Conservation (phyloP, 2,113 vertebrate genomes). For the Tragelaphus strepsiceros region DNA sequence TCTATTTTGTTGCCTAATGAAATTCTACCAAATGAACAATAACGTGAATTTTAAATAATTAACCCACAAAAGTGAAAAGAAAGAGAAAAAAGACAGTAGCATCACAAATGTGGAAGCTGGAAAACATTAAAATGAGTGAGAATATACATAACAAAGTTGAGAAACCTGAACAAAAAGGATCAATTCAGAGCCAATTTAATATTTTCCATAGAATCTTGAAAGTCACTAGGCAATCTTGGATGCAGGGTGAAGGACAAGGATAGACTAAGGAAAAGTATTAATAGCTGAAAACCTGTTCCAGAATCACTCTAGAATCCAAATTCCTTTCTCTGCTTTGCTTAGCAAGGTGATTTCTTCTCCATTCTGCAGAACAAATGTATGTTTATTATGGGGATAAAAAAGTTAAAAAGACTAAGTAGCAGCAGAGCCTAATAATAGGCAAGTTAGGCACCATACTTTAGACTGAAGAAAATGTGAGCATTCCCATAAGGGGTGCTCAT, state of each 20-base stretch:
- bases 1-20: background rate
- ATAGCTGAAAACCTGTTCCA: background rate
- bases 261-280: background rate
- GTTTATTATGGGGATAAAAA: background rate
- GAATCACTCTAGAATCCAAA: background rate
- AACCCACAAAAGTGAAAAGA: background rate
- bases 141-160: background rate
- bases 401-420: background rate
- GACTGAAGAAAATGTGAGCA: background rate
- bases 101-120: background rate
- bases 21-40: background rate
- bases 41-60: background rate
- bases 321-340: background rate
- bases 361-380: background rate
- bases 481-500: background rate
- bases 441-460: background rate
- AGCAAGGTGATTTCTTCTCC: background rate
- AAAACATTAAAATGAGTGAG: background rate
- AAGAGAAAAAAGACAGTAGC: background rate
- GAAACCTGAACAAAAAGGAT: background rate
- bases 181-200: background rate
- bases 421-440: background rate
- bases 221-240: background rate
- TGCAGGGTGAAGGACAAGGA: background rate
- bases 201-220: background rate